Percentiles rank a stretch among this genome's conserved stretches.
phyloP scores from a whole-genome alignment of 2,888 invertebrate species.

The Drosophila paranaensis region DNA sequence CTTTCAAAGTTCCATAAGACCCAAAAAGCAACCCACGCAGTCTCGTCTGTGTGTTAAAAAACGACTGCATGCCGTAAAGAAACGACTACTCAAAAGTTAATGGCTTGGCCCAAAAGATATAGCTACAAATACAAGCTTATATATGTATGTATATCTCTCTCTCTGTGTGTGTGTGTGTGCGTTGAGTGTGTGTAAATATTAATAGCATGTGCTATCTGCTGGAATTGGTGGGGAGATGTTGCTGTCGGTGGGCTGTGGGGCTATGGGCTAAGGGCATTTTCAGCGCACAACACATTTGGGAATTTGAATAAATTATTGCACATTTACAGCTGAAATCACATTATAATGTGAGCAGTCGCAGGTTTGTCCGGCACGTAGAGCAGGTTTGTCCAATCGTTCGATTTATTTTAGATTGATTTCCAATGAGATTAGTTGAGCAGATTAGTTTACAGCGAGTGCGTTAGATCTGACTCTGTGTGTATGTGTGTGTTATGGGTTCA shows the following conservation, averaged over 20 bases:
- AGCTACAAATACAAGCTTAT: slow-evolving; percentile 19
- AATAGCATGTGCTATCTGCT: slow-evolving; percentile 66
- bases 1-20: slow-evolving; percentile 68
- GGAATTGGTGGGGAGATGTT: neutral
- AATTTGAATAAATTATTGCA: slow-evolving; percentile 79
- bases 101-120: slow-evolving; percentile 66
- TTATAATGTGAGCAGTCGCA: slow-evolving; percentile 67
- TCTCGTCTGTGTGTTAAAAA: slow-evolving; percentile 42
- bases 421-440: slow-evolving; percentile 74
- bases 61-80: slow-evolving; percentile 46
- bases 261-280: slow-evolving; percentile 1
- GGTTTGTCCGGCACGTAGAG: slow-evolving; percentile 54
- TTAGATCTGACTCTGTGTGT: slow-evolving; percentile 9
- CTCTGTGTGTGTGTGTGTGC: neutral
- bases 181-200: slow-evolving; percentile 63
- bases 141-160: slow-evolving; percentile 3
- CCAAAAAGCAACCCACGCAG: slow-evolving; percentile 58
- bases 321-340: slow-evolving; percentile 78
- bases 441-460: slow-evolving; percentile 60
- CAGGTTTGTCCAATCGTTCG: slow-evolving; percentile 70
- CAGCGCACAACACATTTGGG: slow-evolving; percentile 63
- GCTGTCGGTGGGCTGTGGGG: neutral
- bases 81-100: slow-evolving; percentile 63
- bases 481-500: slow-evolving; percentile 8
- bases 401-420: slow-evolving; percentile 77